Conservation (phyloP, 2,113 vertebrate species). For the Probosciger aterrimus region DNA sequence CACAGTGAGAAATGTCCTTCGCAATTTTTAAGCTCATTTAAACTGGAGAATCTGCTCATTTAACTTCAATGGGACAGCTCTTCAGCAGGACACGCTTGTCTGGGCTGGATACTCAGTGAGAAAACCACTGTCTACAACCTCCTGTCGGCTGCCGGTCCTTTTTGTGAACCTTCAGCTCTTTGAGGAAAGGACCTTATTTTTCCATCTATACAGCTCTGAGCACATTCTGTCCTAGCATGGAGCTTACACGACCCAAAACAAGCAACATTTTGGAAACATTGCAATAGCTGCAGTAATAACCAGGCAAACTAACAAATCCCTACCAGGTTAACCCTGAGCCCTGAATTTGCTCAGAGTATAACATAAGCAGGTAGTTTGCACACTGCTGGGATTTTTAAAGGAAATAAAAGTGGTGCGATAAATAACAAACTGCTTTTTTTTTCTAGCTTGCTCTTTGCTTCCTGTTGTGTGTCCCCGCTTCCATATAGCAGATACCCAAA, state of each 20-base stretch:
- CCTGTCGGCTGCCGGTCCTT: background rate
- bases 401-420: background rate
- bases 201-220: background rate
- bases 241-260: background rate
- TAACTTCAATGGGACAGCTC: slow-evolving; percentile 43
- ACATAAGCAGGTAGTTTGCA: slow-evolving; percentile 1
- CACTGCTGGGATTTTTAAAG: slow-evolving; percentile 11
- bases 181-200: background rate
- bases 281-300: background rate
- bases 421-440: slow-evolving; percentile 3
- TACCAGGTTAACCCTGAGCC: background rate
- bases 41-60: background rate
- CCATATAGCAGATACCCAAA: slow-evolving; percentile 5
- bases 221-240: background rate
- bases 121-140: background rate
- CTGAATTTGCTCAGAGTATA: background rate
- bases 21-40: slow-evolving; percentile 24
- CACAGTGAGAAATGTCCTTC: background rate
- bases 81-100: background rate
- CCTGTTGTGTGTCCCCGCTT: background rate
- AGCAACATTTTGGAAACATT: background rate
- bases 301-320: background rate
- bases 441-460: background rate
- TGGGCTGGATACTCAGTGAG: background rate
- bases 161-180: background rate